phyloP scores from a whole-genome alignment of 2,113 vertebrate genomes.

The Hirundichthys speculiger region DNA sequence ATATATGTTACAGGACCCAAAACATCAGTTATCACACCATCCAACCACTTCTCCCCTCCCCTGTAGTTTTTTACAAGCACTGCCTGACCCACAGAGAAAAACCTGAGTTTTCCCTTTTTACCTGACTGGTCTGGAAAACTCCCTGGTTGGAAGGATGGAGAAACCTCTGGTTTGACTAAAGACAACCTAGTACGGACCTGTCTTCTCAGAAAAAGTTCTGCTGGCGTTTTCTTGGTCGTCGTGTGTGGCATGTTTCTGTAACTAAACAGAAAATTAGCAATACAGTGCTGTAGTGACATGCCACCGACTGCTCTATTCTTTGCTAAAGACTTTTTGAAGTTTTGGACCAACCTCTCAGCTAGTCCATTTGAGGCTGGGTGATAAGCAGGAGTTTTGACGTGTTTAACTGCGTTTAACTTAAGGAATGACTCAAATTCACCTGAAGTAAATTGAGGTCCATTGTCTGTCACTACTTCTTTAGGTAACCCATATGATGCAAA shows the following conservation, averaged over 20 bases:
- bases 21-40: neutral
- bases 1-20: slow-evolving; percentile 1
- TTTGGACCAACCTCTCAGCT: neutral
- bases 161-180: neutral
- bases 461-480: too few species aligned
- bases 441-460: neutral
- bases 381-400: neutral
- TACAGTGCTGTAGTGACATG: neutral
- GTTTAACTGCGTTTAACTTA: neutral
- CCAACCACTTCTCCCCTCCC: slow-evolving; percentile 1
- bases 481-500: slow-evolving; percentile 4
- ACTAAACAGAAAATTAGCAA: neutral
- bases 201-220: neutral
- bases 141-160: neutral
- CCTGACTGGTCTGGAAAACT: neutral
- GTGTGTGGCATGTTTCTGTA: neutral
- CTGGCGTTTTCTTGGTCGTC: neutral
- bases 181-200: neutral
- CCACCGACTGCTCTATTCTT: neutral
- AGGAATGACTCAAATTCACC: neutral
- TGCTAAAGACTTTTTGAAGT: neutral
- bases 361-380: neutral
- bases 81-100: neutral
- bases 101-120: neutral
- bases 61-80: neutral